phyloP scores from a whole-genome alignment of 2,888 invertebrate genomes.

The Teleogryllus oceanicus region DNA sequence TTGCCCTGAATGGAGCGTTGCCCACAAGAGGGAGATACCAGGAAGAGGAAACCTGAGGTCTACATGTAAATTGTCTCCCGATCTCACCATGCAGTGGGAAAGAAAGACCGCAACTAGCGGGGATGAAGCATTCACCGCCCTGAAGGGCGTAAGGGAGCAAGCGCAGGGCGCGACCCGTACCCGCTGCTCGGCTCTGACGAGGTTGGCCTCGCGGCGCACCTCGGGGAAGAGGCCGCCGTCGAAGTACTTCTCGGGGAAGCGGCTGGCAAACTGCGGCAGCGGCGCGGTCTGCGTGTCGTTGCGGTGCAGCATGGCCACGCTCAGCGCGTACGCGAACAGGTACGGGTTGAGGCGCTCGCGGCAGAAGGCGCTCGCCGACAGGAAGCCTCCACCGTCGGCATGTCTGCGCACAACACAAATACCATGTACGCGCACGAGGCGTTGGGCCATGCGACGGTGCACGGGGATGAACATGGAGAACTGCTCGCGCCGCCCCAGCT shows the following conservation, averaged over 20 bases:
- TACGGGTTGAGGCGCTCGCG: conserved; percentile 42
- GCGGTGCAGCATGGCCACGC: conserved; percentile 41
- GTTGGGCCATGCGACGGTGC: conserved; percentile 67
- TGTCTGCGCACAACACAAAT: background rate
- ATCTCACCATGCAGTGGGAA: no score
- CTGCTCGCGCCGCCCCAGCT: conserved; percentile 55
- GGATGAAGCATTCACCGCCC: no score
- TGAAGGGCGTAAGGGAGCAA: no score
- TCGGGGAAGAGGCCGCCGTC: conserved; percentile 41
- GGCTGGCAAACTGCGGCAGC: conserved; percentile 41
- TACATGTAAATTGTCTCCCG: no score
- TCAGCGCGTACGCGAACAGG: conserved; percentile 42
- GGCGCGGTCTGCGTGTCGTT: conserved; percentile 38
- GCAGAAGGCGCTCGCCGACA: conserved; percentile 34
- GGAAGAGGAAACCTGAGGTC: no score
- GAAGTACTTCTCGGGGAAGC: conserved; percentile 42
- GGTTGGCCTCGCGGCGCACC: conserved; percentile 37
- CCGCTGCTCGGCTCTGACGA: no score
- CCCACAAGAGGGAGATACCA: no score
- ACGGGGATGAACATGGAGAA: conserved; percentile 71
- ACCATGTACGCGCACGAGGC: conserved; percentile 57
- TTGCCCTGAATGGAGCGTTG: no score
- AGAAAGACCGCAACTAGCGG: no score
- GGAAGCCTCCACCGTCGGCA: background rate
- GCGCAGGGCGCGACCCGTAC: no score